Percentiles rank a stretch among this genome's conserved stretches.
These are phyloP conservation scores for Cheilosia urbana DNA, from an alignment of 2,888 invertebrate species.

Conservation along the genomic window DNA sequence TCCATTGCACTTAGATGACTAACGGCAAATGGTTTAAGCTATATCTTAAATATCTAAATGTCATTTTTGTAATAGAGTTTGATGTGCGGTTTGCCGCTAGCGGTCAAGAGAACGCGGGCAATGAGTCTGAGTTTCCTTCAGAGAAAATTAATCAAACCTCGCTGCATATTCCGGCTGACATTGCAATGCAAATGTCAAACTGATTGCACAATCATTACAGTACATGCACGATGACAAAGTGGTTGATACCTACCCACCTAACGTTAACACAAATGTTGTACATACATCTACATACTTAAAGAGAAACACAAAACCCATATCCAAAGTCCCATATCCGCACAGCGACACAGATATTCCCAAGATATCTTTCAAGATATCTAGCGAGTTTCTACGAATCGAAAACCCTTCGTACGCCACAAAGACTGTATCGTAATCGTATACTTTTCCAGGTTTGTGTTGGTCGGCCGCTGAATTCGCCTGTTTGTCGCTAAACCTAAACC, in stretches of 20 bases:
- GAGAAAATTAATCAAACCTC: no score
- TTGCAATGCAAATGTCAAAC: no score
- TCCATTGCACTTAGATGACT: no score
- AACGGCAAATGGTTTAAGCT: no score
- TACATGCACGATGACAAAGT: no score
- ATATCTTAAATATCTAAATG: no score
- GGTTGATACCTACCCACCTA: neutral
- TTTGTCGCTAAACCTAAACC: constrained; percentile 34
- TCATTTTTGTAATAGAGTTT: no score
- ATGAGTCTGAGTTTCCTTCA: no score
- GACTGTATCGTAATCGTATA: constrained; percentile 31
- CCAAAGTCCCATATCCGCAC: constrained; percentile 60
- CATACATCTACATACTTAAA: neutral
- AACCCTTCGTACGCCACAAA: constrained; percentile 55
- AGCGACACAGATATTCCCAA: constrained; percentile 56
- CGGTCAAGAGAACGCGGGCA: no score
- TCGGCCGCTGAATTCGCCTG: constrained; percentile 36
- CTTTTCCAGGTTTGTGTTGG: constrained; percentile 5
- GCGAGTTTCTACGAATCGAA: constrained; percentile 59
- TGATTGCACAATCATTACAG: no score
- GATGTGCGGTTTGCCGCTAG: no score
- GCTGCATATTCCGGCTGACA: no score
- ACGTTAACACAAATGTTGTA: constrained; percentile 1
- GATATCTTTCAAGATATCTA: constrained; percentile 51
- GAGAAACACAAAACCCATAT: constrained; percentile 2